Evolutionary conservation across 2,888 invertebrate genomes (phyloP).

Genomic region (Plebejus anna): DNA sequence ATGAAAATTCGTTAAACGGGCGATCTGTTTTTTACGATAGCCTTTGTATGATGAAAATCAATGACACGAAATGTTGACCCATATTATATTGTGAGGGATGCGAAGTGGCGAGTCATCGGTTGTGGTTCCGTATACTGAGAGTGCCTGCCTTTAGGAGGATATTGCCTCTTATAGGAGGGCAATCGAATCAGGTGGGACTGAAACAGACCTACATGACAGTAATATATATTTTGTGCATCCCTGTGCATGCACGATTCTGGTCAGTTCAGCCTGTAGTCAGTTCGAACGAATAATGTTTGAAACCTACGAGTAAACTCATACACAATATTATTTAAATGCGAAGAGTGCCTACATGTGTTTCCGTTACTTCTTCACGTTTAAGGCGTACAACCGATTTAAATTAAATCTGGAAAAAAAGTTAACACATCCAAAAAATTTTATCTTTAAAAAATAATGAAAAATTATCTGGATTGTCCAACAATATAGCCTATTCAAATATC

Average conservation of each 20-base stretch:
- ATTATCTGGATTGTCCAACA: too few species aligned
- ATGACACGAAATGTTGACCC: constrained; percentile 27
- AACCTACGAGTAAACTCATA: too few species aligned
- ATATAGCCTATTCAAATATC: too few species aligned
- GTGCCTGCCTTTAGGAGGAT: not conserved
- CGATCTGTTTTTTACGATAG: constrained; percentile 21
- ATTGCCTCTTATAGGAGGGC: not conserved
- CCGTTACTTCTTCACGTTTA: too few species aligned
- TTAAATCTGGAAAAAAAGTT: too few species aligned
- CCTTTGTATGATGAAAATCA: constrained; percentile 22
- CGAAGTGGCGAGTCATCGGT: not conserved
- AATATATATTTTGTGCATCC: not conserved
- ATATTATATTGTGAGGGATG: constrained; percentile 9
- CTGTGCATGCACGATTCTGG: not conserved
- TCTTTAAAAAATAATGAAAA: too few species aligned
- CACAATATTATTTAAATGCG: too few species aligned
- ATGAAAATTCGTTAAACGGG: constrained; percentile 13
- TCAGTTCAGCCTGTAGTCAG: too few species aligned
- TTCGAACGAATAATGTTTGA: too few species aligned
- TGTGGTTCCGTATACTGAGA: not conserved
- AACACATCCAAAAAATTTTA: too few species aligned
- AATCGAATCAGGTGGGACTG: not conserved
- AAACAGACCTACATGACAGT: not conserved
- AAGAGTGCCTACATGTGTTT: too few species aligned
- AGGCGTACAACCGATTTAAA: too few species aligned